Base-by-base conservation (phyloP, 2,113 vertebrate species). In the Cygnus atratus region DNA sequence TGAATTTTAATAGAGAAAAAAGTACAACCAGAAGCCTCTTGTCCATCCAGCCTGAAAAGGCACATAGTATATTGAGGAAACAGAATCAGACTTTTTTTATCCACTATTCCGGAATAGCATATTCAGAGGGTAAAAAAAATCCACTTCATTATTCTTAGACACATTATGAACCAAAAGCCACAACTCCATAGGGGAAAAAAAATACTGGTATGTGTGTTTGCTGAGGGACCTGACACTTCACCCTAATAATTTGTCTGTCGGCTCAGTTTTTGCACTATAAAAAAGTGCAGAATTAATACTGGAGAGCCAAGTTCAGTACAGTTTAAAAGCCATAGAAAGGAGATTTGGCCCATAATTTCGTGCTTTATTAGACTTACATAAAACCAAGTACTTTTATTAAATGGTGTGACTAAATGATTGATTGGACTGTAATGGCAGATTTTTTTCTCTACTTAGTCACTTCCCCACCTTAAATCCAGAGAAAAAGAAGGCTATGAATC, bases 401-500 rank as follows among this genome's bases (percentile, higher is more conserved):
- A 54, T 26, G 5, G 8, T 46, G 24, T 41, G 29, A 76, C 63
- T 80, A 82, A 73, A 39, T 50, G 76, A 83, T 50, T 44, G 84
- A 84, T 84, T 54, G 28, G 71, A 87, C 55, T n/a, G 43, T 3
- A 8, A 43, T 39, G 18, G 39, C 37, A 76, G 22, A 44, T 70
- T 88, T 94, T 95, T 92, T 39, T 83, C 86, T 61, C 35, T 75
- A 63, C 29, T 71, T 88, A 73, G 13, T 78, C 72, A 90, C 43
- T 88, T 93, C 17, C 81, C 17, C 44, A 81, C 11, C 9, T 13
- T 29, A 88, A 86, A 13, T 9, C 8, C 58, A 67, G 29, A 78
- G 26, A 35, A 6, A 48, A 74, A 73, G 61, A 46, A 35, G 14
- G 4, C 7, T 66, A 25, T 33, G 61, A 91, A 20, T 85, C 71